A percentile compares a stretch with the other conserved stretches of the same genome.
phyloP scores from a whole-genome alignment of 1,140 invertebrate species.

The Brachionus asplanchnoidis region DNA sequence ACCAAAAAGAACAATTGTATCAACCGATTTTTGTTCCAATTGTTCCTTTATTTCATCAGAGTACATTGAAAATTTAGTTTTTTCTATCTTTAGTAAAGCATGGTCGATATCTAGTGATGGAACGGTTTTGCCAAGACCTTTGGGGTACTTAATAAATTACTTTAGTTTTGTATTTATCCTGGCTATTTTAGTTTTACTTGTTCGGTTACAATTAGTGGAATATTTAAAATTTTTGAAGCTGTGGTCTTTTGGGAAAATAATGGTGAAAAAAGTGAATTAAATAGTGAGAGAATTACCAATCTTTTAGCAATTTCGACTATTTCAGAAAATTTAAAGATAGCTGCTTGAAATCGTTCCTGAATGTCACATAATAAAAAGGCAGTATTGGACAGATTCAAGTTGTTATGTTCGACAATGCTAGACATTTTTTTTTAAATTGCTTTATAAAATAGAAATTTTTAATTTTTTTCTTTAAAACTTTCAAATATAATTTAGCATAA shows the following conservation, averaged over 20 bases:
- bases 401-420: not conserved
- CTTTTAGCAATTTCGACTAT: conserved; percentile 70
- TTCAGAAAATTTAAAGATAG: conserved; percentile 69
- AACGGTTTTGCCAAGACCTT: conserved; percentile 72
- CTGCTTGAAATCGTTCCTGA: conserved; percentile 71
- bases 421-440: not conserved
- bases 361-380: conserved; percentile 76
- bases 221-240: conserved; percentile 68
- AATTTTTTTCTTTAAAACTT: not conserved
- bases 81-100: conserved; percentile 60
- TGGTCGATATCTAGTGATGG: conserved; percentile 62
- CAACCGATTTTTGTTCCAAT: conserved; percentile 44
- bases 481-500: not conserved
- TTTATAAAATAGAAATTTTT: not conserved
- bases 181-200: conserved; percentile 45
- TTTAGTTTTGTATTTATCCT: not conserved
- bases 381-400: not conserved
- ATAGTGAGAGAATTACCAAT: conserved; percentile 61
- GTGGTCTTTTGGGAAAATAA: not conserved
- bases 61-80: conserved; percentile 79
- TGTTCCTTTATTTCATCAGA: conserved; percentile 65
- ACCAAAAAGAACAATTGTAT: conserved; percentile 8
- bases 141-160: conserved; percentile 59
- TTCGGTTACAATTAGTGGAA: conserved; percentile 78
- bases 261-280: not conserved